Percentiles rank a stretch among this genome's conserved stretches.
Evolutionary conservation across 2,888 invertebrate genomes (phyloP).

Genomic region (Strigamia maritima): DNA sequence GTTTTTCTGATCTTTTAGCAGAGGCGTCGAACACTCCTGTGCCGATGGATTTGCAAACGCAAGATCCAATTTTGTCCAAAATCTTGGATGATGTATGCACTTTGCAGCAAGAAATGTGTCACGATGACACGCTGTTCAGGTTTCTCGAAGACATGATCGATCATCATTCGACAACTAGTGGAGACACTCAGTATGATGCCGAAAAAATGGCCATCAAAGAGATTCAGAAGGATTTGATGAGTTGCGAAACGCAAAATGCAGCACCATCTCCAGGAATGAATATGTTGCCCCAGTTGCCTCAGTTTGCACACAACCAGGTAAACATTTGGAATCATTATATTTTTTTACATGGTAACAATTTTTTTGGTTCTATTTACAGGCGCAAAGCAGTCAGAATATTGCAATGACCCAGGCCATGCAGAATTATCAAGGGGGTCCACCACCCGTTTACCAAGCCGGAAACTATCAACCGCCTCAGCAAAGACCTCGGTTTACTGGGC

Average conservation of each 20-base stretch:
- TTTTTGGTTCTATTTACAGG: constrained; percentile 5
- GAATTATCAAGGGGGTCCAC: constrained; percentile 36
- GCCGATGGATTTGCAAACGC: constrained; percentile 39
- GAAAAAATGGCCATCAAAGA: constrained; percentile 81
- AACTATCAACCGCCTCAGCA: constrained; percentile 40
- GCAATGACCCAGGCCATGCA: constrained; percentile 16
- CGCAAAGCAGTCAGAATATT: constrained; percentile 15
- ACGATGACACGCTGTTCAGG: constrained; percentile 41
- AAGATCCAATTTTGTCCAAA: constrained; percentile 65
- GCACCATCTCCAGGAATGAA: constrained; percentile 40
- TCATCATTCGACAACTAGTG: background rate
- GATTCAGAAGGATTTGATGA: constrained; percentile 88
- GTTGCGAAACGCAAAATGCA: constrained; percentile 60
- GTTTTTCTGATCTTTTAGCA: background rate
- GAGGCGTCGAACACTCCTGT: constrained; percentile 37
- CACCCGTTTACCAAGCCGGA: constrained; percentile 41
- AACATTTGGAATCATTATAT: background rate
- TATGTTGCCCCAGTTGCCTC: constrained; percentile 40
- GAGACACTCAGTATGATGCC: constrained; percentile 38
- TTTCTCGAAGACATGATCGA: constrained; percentile 43
- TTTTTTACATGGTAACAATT: background rate
- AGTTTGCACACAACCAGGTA: constrained; percentile 26
- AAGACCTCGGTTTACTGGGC: constrained; percentile 41
- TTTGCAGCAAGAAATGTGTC: constrained; percentile 24
- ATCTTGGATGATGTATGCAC: constrained; percentile 71